A percentile compares a stretch with the other conserved stretches of the same genome.
Conservation (phyloP, 2,888 invertebrate genomes). For the Caprella mutica region DNA sequence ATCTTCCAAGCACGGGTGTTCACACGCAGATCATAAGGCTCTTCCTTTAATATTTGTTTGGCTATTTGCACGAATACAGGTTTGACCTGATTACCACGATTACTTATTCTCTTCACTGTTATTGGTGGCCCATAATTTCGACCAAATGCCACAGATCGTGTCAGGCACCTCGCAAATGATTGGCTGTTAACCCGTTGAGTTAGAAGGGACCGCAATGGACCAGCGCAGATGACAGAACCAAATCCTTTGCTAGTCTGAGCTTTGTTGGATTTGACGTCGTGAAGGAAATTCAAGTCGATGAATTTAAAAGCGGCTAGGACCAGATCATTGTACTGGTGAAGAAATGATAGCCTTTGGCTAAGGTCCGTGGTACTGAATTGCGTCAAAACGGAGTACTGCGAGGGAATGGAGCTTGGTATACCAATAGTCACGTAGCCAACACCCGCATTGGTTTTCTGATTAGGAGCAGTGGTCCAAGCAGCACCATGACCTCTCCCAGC, state of each 20-base stretch:
- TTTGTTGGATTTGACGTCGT: too few species aligned
- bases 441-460: slow-evolving; percentile 45
- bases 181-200: slow-evolving; percentile 52
- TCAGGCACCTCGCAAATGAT: slow-evolving; percentile 52
- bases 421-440: slow-evolving; percentile 47
- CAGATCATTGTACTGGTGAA: slow-evolving; percentile 53
- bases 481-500: slow-evolving; percentile 53
- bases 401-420: slow-evolving; percentile 47
- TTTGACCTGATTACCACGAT: slow-evolving; percentile 48
- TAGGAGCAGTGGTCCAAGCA: slow-evolving; percentile 49
- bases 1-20: slow-evolving; percentile 56
- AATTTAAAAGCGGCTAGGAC: slow-evolving; percentile 42
- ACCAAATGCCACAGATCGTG: slow-evolving; percentile 56
- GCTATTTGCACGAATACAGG: slow-evolving; percentile 54
- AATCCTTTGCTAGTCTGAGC: slow-evolving; percentile 8
- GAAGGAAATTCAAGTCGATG: slow-evolving; percentile 24
- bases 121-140: slow-evolving; percentile 55
- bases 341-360: slow-evolving; percentile 47
- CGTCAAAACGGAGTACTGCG: slow-evolving; percentile 49
- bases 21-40: slow-evolving; percentile 48
- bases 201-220: slow-evolving; percentile 41
- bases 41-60: slow-evolving; percentile 51
- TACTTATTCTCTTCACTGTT: slow-evolving; percentile 50
- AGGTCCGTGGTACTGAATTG: slow-evolving; percentile 46
- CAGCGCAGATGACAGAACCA: slow-evolving; percentile 18